These are phyloP conservation scores for Andrena bicolor DNA, from an alignment of 2,888 invertebrate genomes.

Conservation along the genomic window DNA sequence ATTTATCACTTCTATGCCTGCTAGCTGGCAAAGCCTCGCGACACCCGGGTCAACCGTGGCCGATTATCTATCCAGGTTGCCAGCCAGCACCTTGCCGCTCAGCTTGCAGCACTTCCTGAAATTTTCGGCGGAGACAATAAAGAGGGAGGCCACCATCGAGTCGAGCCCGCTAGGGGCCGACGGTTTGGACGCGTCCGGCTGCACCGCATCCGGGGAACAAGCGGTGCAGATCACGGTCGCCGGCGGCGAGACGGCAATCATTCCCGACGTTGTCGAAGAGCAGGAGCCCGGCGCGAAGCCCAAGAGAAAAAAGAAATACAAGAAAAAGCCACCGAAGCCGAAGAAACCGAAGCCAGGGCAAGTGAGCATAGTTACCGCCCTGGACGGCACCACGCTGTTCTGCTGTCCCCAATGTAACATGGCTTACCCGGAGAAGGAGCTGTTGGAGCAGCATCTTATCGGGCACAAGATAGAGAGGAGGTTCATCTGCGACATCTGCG, in stretches of 20 bases:
- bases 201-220: conserved; percentile 83
- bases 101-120: conserved; percentile 88
- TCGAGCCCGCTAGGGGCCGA: conserved; percentile 84
- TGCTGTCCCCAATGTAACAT: conserved; percentile 94
- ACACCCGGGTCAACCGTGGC: conserved; percentile 85
- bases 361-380: conserved; percentile 90
- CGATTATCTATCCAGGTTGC: conserved; percentile 86
- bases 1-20: conserved; percentile 85
- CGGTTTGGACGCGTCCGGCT: conserved; percentile 82
- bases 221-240: conserved; percentile 86
- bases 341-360: conserved; percentile 93
- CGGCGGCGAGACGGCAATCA: conserved; percentile 85
- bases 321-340: conserved; percentile 92
- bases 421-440: conserved; percentile 93
- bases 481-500: conserved; percentile 92
- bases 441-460: conserved; percentile 91
- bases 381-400: conserved; percentile 91
- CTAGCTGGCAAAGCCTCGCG: conserved; percentile 86
- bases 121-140: conserved; percentile 87
- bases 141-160: conserved; percentile 85
- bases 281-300: conserved; percentile 83
- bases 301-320: conserved; percentile 92
- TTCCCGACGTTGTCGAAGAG: conserved; percentile 84
- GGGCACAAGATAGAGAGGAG: conserved; percentile 93
- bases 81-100: conserved; percentile 86